Evolutionary conservation across 2,113 vertebrate species (phyloP).

Genomic region (Rissa tridactyla): DNA sequence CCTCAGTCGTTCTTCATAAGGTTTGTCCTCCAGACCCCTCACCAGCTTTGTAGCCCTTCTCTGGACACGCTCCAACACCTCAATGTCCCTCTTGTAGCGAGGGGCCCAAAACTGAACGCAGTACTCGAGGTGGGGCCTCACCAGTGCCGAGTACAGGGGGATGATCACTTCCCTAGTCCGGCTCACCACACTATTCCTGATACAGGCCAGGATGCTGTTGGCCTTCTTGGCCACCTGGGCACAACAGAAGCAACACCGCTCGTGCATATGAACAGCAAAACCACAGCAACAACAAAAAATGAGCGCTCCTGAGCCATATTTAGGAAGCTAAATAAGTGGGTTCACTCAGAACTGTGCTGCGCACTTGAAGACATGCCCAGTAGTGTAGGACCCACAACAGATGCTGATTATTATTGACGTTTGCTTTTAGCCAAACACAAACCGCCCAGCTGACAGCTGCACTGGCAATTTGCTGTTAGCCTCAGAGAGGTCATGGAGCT

Average conservation of each 20-base stretch:
- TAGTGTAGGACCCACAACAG: neutral
- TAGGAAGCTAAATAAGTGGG: neutral
- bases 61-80: no score
- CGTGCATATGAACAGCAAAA: neutral
- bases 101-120: no score
- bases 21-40: no score
- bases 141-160: no score
- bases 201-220: no score
- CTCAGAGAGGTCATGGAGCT: neutral
- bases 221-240: no score
- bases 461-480: neutral
- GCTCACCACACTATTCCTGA: no score
- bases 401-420: slow-evolving; percentile 40
- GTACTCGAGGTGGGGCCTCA: no score
- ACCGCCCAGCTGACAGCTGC: slow-evolving; percentile 61
- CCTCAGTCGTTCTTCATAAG: no score
- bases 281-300: neutral
- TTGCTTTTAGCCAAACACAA: slow-evolving; percentile 23
- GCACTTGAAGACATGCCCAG: slow-evolving; percentile 41
- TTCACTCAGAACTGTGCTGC: neutral
- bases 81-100: no score
- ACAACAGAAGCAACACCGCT: neutral
- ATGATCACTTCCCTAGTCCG: no score
- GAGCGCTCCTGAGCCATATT: neutral
- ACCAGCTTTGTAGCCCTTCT: no score